These are phyloP conservation scores for Gymnoscopelus microlampas DNA, from an alignment of 2,797 vertebrate genomes.

Conservation along the genomic window DNA sequence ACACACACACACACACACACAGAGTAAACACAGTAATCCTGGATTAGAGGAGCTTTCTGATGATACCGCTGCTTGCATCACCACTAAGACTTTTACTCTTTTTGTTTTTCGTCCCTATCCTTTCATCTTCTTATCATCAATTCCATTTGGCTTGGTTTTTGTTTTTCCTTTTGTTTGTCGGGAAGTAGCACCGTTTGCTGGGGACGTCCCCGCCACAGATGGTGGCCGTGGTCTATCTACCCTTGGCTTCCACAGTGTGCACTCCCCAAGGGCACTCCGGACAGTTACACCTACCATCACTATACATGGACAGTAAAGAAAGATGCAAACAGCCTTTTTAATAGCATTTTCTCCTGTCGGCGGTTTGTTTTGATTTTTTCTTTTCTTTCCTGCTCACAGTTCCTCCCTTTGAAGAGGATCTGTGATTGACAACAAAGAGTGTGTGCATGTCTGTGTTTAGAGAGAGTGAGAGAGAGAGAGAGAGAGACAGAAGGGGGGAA, in stretches of 20 bases:
- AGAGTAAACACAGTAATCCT: constrained; percentile 70
- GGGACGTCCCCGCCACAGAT: constrained; percentile 63
- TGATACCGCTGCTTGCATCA: constrained; percentile 68
- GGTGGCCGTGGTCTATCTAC: constrained; percentile 57
- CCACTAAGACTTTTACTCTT: constrained; percentile 71
- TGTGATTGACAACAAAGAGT: constrained; percentile 66
- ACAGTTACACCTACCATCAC: constrained; percentile 47
- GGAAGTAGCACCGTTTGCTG: constrained; percentile 46
- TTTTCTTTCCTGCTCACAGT: constrained; percentile 25
- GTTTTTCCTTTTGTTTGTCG: constrained; percentile 47
- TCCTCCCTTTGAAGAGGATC: constrained; percentile 61
- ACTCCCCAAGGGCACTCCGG: constrained; percentile 69
- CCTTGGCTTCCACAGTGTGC: constrained; percentile 59
- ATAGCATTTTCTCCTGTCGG: constrained; percentile 50
- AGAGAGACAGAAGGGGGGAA: constrained; percentile 27
- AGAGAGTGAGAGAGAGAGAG: constrained; percentile 33
- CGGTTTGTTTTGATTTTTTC: constrained; percentile 58
- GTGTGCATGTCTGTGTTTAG: not conserved
- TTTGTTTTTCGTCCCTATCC: constrained; percentile 64
- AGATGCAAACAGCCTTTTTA: constrained; percentile 31
- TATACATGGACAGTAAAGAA: constrained; percentile 17
- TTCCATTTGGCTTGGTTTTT: constrained; percentile 58
- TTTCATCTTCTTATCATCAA: constrained; percentile 70
- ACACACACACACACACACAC: not conserved
- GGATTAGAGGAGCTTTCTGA: constrained; percentile 76